Evolutionary conservation across 2,888 invertebrate species (phyloP).

Genomic region (Ecdyonurus torrentis): DNA sequence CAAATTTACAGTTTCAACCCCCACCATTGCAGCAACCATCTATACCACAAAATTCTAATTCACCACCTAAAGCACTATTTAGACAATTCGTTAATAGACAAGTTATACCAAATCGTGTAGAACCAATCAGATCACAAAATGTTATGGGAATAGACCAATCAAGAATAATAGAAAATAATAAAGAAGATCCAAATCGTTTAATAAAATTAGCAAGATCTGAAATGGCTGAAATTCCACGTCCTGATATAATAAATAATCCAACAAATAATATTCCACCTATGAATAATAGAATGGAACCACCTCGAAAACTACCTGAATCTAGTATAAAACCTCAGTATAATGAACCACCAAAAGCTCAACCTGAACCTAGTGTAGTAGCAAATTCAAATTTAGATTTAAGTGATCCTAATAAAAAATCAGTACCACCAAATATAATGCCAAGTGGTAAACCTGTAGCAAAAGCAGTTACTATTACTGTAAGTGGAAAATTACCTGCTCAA

Average conservation of each 20-base stretch:
- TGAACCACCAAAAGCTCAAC: neutral
- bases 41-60: neutral
- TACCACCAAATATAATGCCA: neutral
- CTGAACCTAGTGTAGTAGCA: neutral
- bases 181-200: neutral
- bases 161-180: no score
- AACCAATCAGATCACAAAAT: neutral
- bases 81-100: neutral
- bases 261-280: no score
- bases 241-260: neutral
- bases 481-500: neutral
- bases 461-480: neutral
- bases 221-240: neutral
- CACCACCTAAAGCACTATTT: neutral
- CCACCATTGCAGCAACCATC: neutral
- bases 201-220: neutral
- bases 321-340: neutral
- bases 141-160: neutral
- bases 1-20: neutral
- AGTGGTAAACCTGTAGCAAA: slow-evolving; percentile 1
- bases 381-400: neutral
- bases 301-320: neutral
- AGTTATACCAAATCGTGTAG: neutral
- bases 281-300: neutral
- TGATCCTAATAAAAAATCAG: no score